These are phyloP conservation scores for Paedocypris micromegethes DNA, from an alignment of 2,797 vertebrate genomes.

Conservation along the genomic window DNA sequence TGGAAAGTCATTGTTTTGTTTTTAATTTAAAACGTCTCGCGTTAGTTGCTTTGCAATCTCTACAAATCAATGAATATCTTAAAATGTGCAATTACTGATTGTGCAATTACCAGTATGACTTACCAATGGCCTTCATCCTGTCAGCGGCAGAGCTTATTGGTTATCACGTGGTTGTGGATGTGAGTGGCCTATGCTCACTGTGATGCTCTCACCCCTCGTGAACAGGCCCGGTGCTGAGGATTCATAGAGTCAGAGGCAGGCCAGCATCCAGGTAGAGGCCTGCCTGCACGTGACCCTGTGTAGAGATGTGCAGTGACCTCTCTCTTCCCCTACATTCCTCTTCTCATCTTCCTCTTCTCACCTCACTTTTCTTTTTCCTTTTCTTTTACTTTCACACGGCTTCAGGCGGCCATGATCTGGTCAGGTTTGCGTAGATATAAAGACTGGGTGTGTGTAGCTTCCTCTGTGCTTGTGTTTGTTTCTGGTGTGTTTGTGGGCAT, in stretches of 20 bases:
- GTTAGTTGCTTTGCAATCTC: too few relatives aligned
- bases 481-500: conserved; percentile 35
- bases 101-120: too few relatives aligned
- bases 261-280: conserved; percentile 63
- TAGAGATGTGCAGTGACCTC: conserved; percentile 53
- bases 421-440: conserved; percentile 74
- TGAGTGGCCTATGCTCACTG: background rate
- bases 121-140: background rate
- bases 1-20: too few relatives aligned
- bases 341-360: conserved; percentile 22
- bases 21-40: too few relatives aligned
- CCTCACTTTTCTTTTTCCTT: conserved; percentile 31
- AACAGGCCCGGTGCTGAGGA: conserved; percentile 62
- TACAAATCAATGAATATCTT: too few relatives aligned
- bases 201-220: conserved; percentile 47
- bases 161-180: too few relatives aligned
- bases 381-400: conserved; percentile 52
- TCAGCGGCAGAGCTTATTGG: background rate
- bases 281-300: conserved; percentile 53
- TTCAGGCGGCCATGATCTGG: conserved; percentile 59
- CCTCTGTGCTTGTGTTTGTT: conserved; percentile 43
- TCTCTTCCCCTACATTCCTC: conserved; percentile 25
- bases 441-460: conserved; percentile 67
- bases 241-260: conserved; percentile 55
- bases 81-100: too few relatives aligned